Evolutionary conservation across 2,797 vertebrate genomes (phyloP).

Genomic region (Anniella stebbinsi): DNA sequence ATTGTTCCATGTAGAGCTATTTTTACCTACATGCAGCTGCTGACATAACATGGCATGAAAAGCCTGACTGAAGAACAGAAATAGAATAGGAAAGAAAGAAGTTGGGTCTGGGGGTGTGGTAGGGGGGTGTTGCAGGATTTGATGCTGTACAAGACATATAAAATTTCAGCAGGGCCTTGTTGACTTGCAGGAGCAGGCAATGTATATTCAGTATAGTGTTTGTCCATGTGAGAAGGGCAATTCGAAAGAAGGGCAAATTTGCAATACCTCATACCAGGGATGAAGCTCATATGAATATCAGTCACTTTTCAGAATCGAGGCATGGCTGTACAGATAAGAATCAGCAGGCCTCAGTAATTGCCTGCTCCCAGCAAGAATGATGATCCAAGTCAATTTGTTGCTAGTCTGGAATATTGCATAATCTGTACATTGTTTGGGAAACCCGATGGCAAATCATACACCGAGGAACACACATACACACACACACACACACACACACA

Average conservation of each 20-base stretch:
- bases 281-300: neutral
- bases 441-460: neutral
- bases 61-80: neutral
- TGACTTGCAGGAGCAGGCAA: neutral
- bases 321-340: neutral
- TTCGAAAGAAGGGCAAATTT: neutral
- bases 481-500: too few species aligned
- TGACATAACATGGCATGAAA: neutral
- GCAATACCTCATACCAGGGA: neutral
- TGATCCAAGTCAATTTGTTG: neutral
- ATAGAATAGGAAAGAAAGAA: neutral
- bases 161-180: neutral
- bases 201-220: neutral
- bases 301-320: neutral
- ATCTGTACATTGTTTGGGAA: neutral
- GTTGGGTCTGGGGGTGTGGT: neutral
- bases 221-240: neutral
- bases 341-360: neutral
- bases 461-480: too few species aligned
- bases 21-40: neutral
- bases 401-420: neutral
- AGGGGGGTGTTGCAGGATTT: neutral
- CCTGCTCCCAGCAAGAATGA: neutral
- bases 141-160: neutral
- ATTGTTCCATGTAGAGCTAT: neutral